A percentile compares a stretch with the other conserved stretches of the same genome.
These are phyloP conservation scores for Dynastes tityus DNA, from an alignment of 2,888 invertebrate genomes.

Conservation along the genomic window DNA sequence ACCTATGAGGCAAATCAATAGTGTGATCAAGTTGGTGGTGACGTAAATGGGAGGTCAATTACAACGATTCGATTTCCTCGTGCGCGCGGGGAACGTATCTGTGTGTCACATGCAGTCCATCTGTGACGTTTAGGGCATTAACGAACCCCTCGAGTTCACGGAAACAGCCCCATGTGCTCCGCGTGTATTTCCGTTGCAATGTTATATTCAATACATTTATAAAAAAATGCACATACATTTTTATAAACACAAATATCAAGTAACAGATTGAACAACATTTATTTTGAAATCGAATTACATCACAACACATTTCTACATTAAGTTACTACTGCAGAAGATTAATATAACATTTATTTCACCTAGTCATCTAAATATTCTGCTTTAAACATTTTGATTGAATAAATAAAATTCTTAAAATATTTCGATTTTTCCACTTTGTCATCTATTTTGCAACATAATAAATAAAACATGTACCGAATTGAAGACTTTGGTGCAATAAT, in stretches of 20 bases:
- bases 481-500: too few species aligned
- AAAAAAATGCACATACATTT: neutral
- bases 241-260: neutral
- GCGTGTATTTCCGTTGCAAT: too few species aligned
- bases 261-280: neutral
- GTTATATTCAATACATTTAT: too few species aligned
- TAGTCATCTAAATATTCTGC: neutral
- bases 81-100: too few species aligned
- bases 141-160: too few species aligned
- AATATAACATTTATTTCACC: neutral
- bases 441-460: neutral
- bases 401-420: neutral
- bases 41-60: too few species aligned
- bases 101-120: too few species aligned
- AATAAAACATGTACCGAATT: neutral
- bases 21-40: too few species aligned
- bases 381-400: neutral
- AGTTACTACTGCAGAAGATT: neutral
- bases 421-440: neutral
- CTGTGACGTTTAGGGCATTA: too few species aligned
- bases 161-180: too few species aligned
- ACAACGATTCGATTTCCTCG: too few species aligned
- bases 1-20: too few species aligned
- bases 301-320: neutral
- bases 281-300: neutral